These are phyloP conservation scores for Isoperla grammatica DNA, from an alignment of 2,888 invertebrate species.

Conservation along the genomic window DNA sequence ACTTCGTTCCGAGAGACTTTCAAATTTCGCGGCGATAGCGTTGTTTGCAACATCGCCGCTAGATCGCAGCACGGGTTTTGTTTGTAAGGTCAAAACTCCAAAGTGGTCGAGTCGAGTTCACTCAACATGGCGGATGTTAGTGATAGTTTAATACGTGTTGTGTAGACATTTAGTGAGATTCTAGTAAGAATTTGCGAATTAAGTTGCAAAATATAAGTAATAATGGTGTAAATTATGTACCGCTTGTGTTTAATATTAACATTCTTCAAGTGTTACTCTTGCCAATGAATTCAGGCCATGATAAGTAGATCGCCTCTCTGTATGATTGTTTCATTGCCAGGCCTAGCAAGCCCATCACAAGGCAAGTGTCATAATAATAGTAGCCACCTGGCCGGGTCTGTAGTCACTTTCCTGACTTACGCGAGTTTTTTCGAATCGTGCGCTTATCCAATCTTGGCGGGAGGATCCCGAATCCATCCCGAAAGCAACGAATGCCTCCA, in stretches of 20 bases:
- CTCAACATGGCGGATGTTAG: slow-evolving; percentile 24
- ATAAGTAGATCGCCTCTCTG: slow-evolving; percentile 31
- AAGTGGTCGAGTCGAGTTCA: neutral
- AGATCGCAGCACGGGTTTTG: no score
- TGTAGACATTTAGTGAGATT: slow-evolving; percentile 1
- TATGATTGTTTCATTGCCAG: slow-evolving; percentile 29
- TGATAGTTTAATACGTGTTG: slow-evolving; percentile 15
- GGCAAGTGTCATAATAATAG: slow-evolving; percentile 28
- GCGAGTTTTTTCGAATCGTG: slow-evolving; percentile 9
- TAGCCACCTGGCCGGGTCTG: slow-evolving; percentile 27
- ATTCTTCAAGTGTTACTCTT: slow-evolving; percentile 13
- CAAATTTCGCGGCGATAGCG: no score
- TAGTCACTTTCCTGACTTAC: no score
- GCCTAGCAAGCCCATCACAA: slow-evolving; percentile 20
- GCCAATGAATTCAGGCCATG: slow-evolving; percentile 29
- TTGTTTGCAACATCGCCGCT: no score
- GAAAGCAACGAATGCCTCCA: slow-evolving; percentile 41
- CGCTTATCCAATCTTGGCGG: slow-evolving; percentile 23
- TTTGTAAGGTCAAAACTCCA: no score
- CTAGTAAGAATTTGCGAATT: slow-evolving; percentile 2
- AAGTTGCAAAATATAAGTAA: neutral
- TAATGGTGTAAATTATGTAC: neutral
- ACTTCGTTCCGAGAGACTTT: no score
- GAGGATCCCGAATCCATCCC: slow-evolving; percentile 31
- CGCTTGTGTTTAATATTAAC: neutral